Base-by-base conservation (phyloP, 2,113 vertebrate genomes). In the Typhlomys cinereus region DNA sequence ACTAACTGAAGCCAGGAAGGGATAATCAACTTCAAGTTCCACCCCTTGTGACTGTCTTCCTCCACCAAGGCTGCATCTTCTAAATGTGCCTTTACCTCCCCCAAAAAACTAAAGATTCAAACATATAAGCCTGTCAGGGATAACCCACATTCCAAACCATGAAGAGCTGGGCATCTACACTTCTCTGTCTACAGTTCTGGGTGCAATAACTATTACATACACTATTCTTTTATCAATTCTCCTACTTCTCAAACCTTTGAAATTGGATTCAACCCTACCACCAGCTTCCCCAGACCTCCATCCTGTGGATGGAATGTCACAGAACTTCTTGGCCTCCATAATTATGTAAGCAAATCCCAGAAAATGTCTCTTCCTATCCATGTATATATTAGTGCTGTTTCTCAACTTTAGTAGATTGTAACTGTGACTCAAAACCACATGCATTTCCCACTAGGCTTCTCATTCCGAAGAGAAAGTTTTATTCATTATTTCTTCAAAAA, bases 381-480 rank as follows among this genome's bases (percentile, higher is more conserved):
- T 82, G 18, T 54, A 10, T 54, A 44, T 18, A 46, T 31, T 59
- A 29, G 11, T 44, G 41, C 21, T 46, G 12, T 61, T 89, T 70
- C 21, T 46, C 75, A 80, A 70, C 50, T 89, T 14, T 31, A 76
- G 14, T 66, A 52, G n/a, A 52, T 23, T 39, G 14, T 34, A 74
- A 20, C 29, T 64, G 88, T 20, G 21, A 4, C 17, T 90, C 83
- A 61, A 20, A 90, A 80, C 41, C 50, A 74, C 66, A 79, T 88
- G 27, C 27, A 78, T 69, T 86, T 93, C 3, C 20, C 70, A 52
- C 41, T 67, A 89, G 48, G 25, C 59, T 86, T 79, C 21, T 61
- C 50, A 91, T 76, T 74, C 86, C 66, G 87, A 80, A 74, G 69
- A 13, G 10, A 88, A 89, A 79, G 50, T 54, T 67, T 41, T 83